Percentiles rank a stretch among this genome's conserved stretches.
These are phyloP conservation scores for Bucorvus abyssinicus DNA, from an alignment of 2,797 vertebrate genomes.

Conservation along the genomic window DNA sequence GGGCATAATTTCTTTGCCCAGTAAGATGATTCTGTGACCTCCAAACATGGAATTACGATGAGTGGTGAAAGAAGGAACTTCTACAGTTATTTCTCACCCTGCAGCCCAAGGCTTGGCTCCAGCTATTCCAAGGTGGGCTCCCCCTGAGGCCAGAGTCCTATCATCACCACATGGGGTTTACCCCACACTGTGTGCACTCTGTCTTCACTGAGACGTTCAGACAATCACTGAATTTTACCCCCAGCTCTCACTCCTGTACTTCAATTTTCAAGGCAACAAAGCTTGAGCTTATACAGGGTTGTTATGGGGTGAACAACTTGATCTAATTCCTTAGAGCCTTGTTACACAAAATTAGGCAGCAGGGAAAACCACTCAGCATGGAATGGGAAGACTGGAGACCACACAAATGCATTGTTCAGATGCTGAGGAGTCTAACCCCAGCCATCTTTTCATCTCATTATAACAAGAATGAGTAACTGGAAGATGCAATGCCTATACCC, in stretches of 20 bases:
- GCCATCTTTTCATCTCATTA: neutral
- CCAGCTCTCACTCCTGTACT: neutral
- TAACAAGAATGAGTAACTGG: neutral
- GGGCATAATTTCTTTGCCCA: neutral
- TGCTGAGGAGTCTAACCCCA: neutral
- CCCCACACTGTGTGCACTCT: fast-evolving
- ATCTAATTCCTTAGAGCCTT: neutral
- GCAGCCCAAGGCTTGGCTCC: neutral
- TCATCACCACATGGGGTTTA: neutral
- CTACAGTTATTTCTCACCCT: neutral
- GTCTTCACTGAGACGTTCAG: neutral
- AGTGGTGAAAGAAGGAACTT: neutral
- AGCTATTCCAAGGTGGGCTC: neutral
- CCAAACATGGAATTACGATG: neutral
- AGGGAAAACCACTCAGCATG: neutral
- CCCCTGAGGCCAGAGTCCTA: neutral
- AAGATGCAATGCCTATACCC: neutral
- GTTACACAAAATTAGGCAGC: neutral
- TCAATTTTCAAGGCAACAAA: neutral
- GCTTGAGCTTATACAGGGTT: neutral
- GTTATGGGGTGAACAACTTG: neutral
- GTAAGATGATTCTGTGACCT: neutral
- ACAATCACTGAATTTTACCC: neutral
- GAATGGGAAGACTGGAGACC: neutral
- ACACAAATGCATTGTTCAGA: neutral